These are phyloP conservation scores for Diploscapter pachys DNA, from an alignment of 1,140 invertebrate genomes.

Conservation along the genomic window DNA sequence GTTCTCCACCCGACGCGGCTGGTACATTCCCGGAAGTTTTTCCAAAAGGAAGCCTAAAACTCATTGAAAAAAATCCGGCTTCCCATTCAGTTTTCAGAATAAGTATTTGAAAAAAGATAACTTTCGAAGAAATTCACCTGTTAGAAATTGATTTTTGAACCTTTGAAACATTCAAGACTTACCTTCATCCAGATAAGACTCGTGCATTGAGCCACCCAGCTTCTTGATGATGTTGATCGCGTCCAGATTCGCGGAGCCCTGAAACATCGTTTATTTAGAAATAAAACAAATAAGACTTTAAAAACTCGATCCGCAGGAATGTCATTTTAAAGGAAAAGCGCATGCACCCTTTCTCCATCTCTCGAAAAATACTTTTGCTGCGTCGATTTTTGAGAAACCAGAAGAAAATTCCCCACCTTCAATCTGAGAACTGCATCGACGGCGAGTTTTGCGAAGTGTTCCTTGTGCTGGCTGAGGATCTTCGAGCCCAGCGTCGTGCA, in stretches of 20 bases:
- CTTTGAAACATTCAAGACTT: conserved; percentile 5
- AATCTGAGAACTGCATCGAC: conserved; percentile 85
- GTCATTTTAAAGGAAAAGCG: not conserved
- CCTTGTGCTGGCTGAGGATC: conserved; percentile 94
- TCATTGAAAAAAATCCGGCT: conserved; percentile 55
- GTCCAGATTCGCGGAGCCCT: conserved; percentile 87
- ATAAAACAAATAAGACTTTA: not conserved
- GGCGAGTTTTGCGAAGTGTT: conserved; percentile 88
- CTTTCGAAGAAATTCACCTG: not conserved
- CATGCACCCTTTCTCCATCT: too few species aligned
- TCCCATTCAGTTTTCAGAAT: not conserved
- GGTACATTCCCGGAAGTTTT: conserved; percentile 85
- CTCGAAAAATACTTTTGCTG: too few species aligned
- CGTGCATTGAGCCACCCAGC: conserved; percentile 80
- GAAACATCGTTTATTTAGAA: conserved; percentile 64
- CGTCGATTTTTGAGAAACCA: not conserved
- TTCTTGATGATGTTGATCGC: conserved; percentile 98
- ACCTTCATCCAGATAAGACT: conserved; percentile 95
- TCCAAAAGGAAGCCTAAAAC: conserved; percentile 79
- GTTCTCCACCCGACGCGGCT: conserved; percentile 83
- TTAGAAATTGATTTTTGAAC: too few species aligned
- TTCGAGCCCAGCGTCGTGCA: conserved; percentile 95
- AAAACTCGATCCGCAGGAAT: conserved; percentile 4
- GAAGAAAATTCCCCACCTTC: conserved; percentile 18
- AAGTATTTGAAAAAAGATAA: conserved; percentile 1